Percentiles rank a stretch among this genome's conserved stretches.
Conservation (phyloP, 2,113 vertebrate genomes). For the Conger conger region DNA sequence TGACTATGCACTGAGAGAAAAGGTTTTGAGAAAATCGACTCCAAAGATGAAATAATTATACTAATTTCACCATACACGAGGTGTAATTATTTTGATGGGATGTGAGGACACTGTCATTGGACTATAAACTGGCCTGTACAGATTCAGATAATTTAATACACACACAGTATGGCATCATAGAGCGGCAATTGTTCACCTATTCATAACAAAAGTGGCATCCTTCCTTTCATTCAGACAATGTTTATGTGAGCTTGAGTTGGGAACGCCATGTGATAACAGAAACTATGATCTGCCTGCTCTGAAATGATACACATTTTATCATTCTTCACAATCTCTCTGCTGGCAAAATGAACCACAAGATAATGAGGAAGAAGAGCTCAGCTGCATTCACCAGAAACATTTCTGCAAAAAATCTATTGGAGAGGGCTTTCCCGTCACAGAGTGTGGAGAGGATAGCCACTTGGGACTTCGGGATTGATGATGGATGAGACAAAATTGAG, state of each 20-base stretch:
- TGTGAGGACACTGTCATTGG: too few species aligned
- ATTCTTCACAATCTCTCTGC: constrained; percentile 17
- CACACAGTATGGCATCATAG: neutral
- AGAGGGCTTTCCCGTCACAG: neutral
- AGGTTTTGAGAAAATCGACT: too few species aligned
- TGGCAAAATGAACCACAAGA: constrained; percentile 4
- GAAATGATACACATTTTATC: constrained; percentile 10
- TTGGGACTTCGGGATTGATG: neutral
- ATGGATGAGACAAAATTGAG: constrained; percentile 1
- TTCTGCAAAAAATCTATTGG: neutral
- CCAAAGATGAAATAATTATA: too few species aligned
- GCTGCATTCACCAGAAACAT: neutral
- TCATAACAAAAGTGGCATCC: too few species aligned
- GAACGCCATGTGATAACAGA: neutral
- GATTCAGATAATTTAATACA: neutral
- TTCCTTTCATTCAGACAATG: too few species aligned
- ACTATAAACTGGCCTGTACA: too few species aligned
- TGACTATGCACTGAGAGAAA: too few species aligned
- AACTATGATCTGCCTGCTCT: neutral
- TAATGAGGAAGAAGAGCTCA: constrained; percentile 14
- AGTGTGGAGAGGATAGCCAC: neutral
- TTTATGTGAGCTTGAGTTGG: too few species aligned
- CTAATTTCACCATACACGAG: too few species aligned
- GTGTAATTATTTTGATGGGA: too few species aligned
- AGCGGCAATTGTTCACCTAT: neutral